These are phyloP conservation scores for Nebria salina DNA, from an alignment of 2,888 invertebrate species.

Conservation along the genomic window DNA sequence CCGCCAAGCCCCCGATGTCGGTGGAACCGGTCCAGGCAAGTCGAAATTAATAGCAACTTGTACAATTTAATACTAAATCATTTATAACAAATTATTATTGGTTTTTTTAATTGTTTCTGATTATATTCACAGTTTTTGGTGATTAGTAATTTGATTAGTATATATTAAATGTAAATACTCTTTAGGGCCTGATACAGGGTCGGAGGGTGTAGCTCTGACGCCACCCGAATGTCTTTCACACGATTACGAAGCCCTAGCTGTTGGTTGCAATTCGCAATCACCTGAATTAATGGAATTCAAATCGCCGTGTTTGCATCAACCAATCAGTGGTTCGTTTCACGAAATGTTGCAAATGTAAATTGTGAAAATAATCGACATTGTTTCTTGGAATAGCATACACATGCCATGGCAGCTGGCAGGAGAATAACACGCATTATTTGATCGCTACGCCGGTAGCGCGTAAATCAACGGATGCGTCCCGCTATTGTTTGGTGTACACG, in stretches of 20 bases:
- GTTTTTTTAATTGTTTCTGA: too few species aligned
- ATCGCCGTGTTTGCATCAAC: slow-evolving; percentile 64
- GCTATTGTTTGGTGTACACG: slow-evolving; percentile 74
- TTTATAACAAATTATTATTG: too few species aligned
- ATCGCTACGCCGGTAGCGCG: slow-evolving; percentile 71
- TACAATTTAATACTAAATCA: too few species aligned
- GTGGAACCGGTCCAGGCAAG: slow-evolving; percentile 19
- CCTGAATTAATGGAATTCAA: slow-evolving; percentile 71
- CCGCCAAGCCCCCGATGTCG: slow-evolving; percentile 60
- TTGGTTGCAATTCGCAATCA: slow-evolving; percentile 67
- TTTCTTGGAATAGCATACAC: slow-evolving; percentile 68
- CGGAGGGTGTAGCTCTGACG: slow-evolving; percentile 8
- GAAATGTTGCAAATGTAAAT: not conserved
- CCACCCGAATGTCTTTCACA: slow-evolving; percentile 64
- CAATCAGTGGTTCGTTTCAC: slow-evolving; percentile 62
- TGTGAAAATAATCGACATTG: not conserved
- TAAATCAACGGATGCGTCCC: slow-evolving; percentile 64
- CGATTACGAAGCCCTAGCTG: slow-evolving; percentile 67
- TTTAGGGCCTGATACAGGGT: slow-evolving; percentile 19
- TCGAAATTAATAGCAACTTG: not conserved
- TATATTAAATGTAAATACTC: not conserved
- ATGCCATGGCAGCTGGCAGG: slow-evolving; percentile 79
- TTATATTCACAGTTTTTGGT: too few species aligned
- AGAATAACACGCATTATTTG: slow-evolving; percentile 71
- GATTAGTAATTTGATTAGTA: too few species aligned